Evolutionary conservation across 2,797 vertebrate genomes (phyloP).

Genomic region (Coranthus polyacanthus): DNA sequence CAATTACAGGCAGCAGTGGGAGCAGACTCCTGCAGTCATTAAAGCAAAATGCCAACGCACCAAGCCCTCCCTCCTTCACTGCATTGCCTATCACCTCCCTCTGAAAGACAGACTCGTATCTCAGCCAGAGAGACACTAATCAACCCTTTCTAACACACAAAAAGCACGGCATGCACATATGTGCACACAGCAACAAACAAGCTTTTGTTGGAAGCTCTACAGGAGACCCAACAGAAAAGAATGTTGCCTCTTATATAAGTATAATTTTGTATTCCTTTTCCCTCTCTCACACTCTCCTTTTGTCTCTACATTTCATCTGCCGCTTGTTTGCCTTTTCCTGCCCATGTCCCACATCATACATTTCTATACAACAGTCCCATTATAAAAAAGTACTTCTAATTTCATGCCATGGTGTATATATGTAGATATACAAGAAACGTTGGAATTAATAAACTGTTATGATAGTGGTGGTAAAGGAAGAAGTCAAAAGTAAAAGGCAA

Average conservation of each 20-base stretch:
- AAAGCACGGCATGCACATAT: constrained; percentile 40
- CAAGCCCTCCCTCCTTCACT: constrained; percentile 59
- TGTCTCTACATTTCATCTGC: background rate
- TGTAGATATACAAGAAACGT: too few relatives aligned
- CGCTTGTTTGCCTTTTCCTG: background rate
- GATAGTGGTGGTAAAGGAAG: background rate
- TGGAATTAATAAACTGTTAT: too few relatives aligned
- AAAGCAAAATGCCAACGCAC: constrained; percentile 83
- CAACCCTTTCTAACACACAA: constrained; percentile 54
- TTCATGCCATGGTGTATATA: too few relatives aligned
- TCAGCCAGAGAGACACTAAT: constrained; percentile 63
- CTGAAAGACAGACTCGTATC: constrained; percentile 60
- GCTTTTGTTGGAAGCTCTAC: constrained; percentile 37
- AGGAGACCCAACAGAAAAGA: constrained; percentile 26
- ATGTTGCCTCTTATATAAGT: constrained; percentile 41
- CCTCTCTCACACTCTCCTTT: constrained; percentile 1
- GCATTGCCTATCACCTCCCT: constrained; percentile 55
- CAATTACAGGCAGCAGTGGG: constrained; percentile 86
- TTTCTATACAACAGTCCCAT: background rate
- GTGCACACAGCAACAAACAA: constrained; percentile 36
- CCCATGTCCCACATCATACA: background rate
- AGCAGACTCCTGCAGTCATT: constrained; percentile 83
- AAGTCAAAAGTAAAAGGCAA: background rate
- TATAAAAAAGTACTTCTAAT: too few relatives aligned
- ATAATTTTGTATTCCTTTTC: constrained; percentile 1